Evolutionary conservation across 2,113 vertebrate genomes (phyloP).

Genomic region (Salvelinus alpinus): DNA sequence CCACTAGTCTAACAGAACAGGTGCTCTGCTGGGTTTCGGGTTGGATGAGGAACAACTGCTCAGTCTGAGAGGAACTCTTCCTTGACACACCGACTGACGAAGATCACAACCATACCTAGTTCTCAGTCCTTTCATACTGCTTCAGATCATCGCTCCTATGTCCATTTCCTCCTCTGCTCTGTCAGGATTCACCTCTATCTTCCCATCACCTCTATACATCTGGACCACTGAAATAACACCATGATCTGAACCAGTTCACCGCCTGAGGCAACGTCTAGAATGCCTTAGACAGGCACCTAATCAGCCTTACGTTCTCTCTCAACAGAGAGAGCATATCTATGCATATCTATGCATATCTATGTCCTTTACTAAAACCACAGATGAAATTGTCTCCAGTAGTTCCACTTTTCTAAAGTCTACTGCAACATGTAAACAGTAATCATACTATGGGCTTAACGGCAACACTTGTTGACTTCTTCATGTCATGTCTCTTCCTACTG

Average conservation of each 20-base stretch:
- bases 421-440: constrained; percentile 6
- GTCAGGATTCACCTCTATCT: constrained; percentile 42
- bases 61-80: background rate
- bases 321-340: too few species aligned
- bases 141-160: background rate
- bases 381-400: too few species aligned
- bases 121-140: background rate
- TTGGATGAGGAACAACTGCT: background rate
- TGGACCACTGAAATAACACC: background rate
- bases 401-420: too few species aligned
- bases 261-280: too few species aligned
- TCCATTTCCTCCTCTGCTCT: constrained; percentile 7
- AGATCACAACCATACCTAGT: background rate
- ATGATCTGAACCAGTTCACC: too few species aligned
- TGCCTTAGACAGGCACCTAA: too few species aligned
- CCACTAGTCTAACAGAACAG: background rate
- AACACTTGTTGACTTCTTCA: background rate
- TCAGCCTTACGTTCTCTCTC: too few species aligned
- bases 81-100: background rate
- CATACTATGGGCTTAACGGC: constrained; percentile 21
- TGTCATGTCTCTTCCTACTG: background rate
- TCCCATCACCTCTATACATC: background rate
- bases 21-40: background rate
- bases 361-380: too few species aligned
- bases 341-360: too few species aligned